These are phyloP conservation scores for Ericerus pela DNA, from an alignment of 1,140 invertebrate genomes.

Conservation along the genomic window DNA sequence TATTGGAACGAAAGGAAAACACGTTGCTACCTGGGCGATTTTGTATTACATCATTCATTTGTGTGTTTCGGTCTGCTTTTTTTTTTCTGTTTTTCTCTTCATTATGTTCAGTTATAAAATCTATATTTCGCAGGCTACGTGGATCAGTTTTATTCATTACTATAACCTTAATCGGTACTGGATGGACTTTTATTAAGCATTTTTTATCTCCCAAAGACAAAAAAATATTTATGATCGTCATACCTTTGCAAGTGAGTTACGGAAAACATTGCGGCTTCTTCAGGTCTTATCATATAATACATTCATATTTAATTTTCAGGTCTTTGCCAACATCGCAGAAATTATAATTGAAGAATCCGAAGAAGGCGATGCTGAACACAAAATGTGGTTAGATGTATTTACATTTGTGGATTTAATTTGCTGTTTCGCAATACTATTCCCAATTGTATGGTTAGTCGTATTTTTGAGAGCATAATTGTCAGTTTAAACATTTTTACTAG, in stretches of 20 bases:
- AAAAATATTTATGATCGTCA: constrained; percentile 96
- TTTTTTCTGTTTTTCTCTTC: background rate
- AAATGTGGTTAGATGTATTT: constrained; percentile 84
- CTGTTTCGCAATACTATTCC: constrained; percentile 93
- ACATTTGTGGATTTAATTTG: constrained; percentile 89
- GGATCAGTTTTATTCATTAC: constrained; percentile 92
- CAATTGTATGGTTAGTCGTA: constrained; percentile 64
- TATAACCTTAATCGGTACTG: constrained; percentile 90
- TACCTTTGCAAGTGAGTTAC: constrained; percentile 73
- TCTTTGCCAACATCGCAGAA: constrained; percentile 89
- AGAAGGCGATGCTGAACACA: constrained; percentile 76
- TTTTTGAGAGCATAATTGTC: background rate
- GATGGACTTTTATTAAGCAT: constrained; percentile 98
- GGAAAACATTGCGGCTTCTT: background rate
- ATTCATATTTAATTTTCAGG: constrained; percentile 39
- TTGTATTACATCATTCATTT: constrained; percentile 93
- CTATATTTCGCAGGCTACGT: constrained; percentile 46
- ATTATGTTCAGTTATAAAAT: background rate
- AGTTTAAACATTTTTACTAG: background rate
- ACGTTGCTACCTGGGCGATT: constrained; percentile 93
- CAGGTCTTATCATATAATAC: constrained; percentile 2
- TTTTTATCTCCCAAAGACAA: constrained; percentile 91
- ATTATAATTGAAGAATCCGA: constrained; percentile 97
- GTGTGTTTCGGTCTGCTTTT: constrained; percentile 34
- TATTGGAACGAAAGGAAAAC: constrained; percentile 82